Conservation (phyloP, 2,888 invertebrate species). For the Acanthosepion pharaonis region DNA sequence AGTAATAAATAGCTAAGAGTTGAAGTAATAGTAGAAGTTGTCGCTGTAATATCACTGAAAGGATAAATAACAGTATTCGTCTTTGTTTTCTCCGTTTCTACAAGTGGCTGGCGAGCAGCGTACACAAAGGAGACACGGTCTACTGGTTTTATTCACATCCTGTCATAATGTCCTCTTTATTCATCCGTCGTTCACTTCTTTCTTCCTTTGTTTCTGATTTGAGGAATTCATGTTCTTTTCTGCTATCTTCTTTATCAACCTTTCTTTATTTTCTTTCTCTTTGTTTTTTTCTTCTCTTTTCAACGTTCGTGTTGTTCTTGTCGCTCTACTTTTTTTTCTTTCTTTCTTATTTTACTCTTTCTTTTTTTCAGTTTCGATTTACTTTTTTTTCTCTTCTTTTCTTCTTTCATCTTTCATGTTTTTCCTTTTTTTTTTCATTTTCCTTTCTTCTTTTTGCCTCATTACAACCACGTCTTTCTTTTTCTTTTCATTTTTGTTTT, state of each 20-base stretch:
- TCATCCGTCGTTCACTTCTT: background rate
- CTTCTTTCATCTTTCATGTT: too few relatives aligned
- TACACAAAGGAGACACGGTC: background rate
- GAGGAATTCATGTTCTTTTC: background rate
- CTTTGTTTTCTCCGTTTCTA: background rate
- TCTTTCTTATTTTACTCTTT: too few relatives aligned
- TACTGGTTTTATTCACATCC: background rate
- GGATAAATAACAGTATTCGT: background rate
- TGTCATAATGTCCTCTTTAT: background rate
- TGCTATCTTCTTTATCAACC: background rate
- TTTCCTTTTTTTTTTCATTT: too few relatives aligned
- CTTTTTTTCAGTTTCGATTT: too few relatives aligned
- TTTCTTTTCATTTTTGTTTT: too few relatives aligned
- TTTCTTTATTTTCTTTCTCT: background rate
- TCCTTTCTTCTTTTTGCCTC: too few relatives aligned
- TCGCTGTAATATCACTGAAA: background rate
- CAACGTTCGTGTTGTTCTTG: too few relatives aligned
- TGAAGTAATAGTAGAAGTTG: background rate
- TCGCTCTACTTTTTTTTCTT: too few relatives aligned
- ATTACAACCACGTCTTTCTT: too few relatives aligned
- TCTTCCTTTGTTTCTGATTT: background rate
- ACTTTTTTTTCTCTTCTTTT: too few relatives aligned
- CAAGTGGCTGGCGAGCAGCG: background rate
- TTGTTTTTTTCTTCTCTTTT: background rate
- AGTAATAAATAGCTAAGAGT: background rate